Evolutionary conservation across 2,113 vertebrate species (phyloP), one percentile per base, ranked within the genome.

Genomic region (Nanorana parkeri): DNA sequence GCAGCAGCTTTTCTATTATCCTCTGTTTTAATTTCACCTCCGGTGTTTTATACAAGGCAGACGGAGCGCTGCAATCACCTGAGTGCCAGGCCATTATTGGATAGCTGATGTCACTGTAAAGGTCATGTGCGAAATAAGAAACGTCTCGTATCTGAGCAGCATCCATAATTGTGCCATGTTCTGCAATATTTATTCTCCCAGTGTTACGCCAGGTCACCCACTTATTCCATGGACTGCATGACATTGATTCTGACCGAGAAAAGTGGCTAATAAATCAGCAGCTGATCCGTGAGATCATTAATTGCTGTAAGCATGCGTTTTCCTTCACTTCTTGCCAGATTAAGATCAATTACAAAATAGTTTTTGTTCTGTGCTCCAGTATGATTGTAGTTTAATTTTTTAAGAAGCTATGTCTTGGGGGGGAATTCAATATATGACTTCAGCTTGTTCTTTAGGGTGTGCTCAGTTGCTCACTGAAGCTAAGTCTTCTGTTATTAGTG

Each of bases 101-200:
- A 58, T 75, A 82, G 84, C 84, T 87, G 78, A 83, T 86, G 60
- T 81, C 81, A 87, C 55, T 61, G 84, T 87, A 23, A 68, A 86
- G 85, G 88, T 88, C 88, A 88, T 78, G 81, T 86, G 74, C 67
- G 75, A 68, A 87, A 83, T 63, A 77, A 77, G 63, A 86, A 75
- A 84, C 1, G 0, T 75, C 24, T 72, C 7, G 68, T 55, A 84
- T 80, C 83, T 78, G 75, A 82, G 78, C 56, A 68, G 55, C 68
- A 80, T 47, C 13, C 72, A 77, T 81, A 77, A 84, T 83, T 86
- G 81, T 76, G 84, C 66, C 64, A 69, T 36, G 47, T 79, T 86
- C 81, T 88, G 68, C 69, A 58, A n/a, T 85, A 81, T 77, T 87
- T 87, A 54, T 84, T 83, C 84, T 78, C 60, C 71, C 87, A 78